Conservation (phyloP, 2,888 invertebrate genomes). For the Dryobota labecula region DNA sequence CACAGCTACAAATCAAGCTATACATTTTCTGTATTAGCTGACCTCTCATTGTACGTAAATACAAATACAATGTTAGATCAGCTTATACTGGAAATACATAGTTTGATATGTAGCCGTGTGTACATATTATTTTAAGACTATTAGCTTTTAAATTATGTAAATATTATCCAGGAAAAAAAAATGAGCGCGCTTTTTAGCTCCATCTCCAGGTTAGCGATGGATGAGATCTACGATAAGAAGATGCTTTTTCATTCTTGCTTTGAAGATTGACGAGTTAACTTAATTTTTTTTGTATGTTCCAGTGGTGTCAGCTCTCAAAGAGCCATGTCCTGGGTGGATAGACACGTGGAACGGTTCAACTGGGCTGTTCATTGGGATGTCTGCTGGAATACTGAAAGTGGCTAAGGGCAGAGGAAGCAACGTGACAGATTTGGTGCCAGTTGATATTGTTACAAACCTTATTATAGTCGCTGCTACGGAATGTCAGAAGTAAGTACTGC, state of each 20-base stretch:
- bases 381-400: conserved; percentile 64
- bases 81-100: too few relatives aligned
- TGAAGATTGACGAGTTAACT: background rate
- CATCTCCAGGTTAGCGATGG: background rate
- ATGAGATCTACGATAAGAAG: background rate
- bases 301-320: conserved; percentile 70
- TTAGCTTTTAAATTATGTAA: too few relatives aligned
- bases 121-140: too few relatives aligned
- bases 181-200: too few relatives aligned
- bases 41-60: too few relatives aligned
- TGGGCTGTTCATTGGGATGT: conserved; percentile 64
- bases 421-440: conserved; percentile 69
- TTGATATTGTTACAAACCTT: conserved; percentile 71
- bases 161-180: too few relatives aligned
- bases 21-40: too few relatives aligned
- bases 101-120: too few relatives aligned
- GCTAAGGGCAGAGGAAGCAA: conserved; percentile 58
- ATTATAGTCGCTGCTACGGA: conserved; percentile 68
- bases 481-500: conserved; percentile 59
- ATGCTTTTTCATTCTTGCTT: background rate
- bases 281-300: conserved; percentile 17
- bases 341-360: conserved; percentile 72
- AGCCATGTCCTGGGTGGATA: conserved; percentile 73
- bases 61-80: too few relatives aligned
- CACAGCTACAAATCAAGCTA: too few relatives aligned